Base-by-base conservation (phyloP, 2,113 vertebrate species). In the Otocyon megalotis region DNA sequence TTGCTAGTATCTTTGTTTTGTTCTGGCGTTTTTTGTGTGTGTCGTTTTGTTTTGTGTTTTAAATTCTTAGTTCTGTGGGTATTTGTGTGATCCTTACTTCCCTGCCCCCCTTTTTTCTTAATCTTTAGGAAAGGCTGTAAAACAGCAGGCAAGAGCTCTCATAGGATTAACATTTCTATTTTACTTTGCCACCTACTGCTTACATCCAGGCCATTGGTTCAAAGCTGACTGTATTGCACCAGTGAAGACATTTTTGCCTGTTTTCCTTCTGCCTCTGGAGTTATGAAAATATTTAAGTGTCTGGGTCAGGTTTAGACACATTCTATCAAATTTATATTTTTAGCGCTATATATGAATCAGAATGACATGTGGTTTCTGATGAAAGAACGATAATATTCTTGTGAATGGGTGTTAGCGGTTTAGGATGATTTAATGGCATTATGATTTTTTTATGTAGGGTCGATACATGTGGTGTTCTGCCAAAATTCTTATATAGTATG, bases 221-320 rank as follows among this genome's bases (percentile, higher is more conserved):
- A 96, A 96, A 98, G 81, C 96, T 85, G 81, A 95, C 0, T 0
- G 63, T 79, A 89, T 90, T 96, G 62, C 89, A 96, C 54, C 26
- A 91, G 94, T 81, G 2, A 0, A 93, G 82, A 96, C 48, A 94
- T 96, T 96, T 96, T 84, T 97, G 80, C 79, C 86, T 37, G 0
- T 60, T 97, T 97, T 94, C 76, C 94, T 97, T 94, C 97, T 98
- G 67, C 85, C 96, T 79, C 89, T 88, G 65, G 50, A 97, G 79
- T 95, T 98, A 97, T 0, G 30, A 97, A 98, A 98, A 98, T 98
- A 98, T 97, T 98, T 98, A 96, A 98, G 90, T 93, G 71, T 93
- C 91, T 97, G 82, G 86, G 94, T 98, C 83, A 98, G 80, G 93
- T 90, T 97, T 92, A 94, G 71, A 83, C 79, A 85, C 20, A 48